A percentile compares a stretch with the other conserved stretches of the same genome.
phyloP scores from a whole-genome alignment of 2,888 invertebrate species.

The Stegana nigrithorax region DNA sequence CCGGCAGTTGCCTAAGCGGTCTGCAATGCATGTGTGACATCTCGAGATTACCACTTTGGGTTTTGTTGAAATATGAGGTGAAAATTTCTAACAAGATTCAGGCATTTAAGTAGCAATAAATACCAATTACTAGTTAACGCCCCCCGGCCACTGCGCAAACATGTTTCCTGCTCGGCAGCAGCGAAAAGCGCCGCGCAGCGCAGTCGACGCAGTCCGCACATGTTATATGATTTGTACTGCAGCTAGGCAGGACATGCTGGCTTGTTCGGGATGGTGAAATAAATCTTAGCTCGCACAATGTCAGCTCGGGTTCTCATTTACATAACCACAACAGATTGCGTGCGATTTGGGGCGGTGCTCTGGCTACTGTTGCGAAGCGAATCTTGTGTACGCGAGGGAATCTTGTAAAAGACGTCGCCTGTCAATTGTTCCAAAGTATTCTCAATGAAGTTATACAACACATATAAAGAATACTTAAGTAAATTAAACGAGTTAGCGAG shows the following conservation, averaged over 20 bases:
- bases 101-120: slow-evolving; percentile 65
- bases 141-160: not conserved
- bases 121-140: slow-evolving; percentile 55
- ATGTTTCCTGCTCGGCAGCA: not conserved
- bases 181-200: not conserved
- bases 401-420: too few relatives aligned
- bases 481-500: too few relatives aligned
- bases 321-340: slow-evolving; percentile 2
- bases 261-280: not conserved
- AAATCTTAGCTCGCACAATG: slow-evolving; percentile 3
- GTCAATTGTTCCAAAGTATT: too few relatives aligned
- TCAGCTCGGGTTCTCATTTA: slow-evolving; percentile 6
- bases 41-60: too few relatives aligned
- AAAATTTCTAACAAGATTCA: slow-evolving; percentile 64
- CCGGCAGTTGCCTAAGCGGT: too few relatives aligned
- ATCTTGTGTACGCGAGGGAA: not conserved
- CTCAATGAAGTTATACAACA: too few relatives aligned
- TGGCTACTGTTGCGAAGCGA: not conserved
- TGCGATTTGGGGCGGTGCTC: not conserved
- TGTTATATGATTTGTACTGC: slow-evolving; percentile 3
- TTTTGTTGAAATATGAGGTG: slow-evolving; percentile 63
- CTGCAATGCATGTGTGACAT: too few relatives aligned
- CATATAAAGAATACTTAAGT: too few relatives aligned
- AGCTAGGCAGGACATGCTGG: not conserved
- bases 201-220: not conserved